phyloP scores from a whole-genome alignment of 2,113 vertebrate genomes.

The Columba janthina region DNA sequence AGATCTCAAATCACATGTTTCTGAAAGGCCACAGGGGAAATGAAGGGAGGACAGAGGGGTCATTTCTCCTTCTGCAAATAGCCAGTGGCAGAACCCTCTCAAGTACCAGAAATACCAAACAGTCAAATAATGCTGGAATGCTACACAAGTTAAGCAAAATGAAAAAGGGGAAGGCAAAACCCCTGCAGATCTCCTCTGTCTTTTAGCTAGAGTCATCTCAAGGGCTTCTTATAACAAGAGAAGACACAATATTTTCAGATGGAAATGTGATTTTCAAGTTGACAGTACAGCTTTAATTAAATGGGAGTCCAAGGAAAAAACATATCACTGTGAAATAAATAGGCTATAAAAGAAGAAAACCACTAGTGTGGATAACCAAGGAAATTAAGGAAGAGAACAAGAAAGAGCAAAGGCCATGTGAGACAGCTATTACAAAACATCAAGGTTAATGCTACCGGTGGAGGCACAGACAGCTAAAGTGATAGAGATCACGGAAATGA shows the following conservation, averaged over 20 bases:
- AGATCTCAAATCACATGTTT: not conserved
- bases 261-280: constrained; percentile 52
- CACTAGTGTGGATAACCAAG: constrained; percentile 22
- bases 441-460: constrained; percentile 39
- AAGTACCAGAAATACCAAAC: not conserved
- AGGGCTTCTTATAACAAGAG: not conserved
- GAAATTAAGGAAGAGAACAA: constrained; percentile 47
- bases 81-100: not conserved
- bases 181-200: not conserved
- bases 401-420: constrained; percentile 43
- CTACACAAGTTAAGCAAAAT: not conserved
- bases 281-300: constrained; percentile 56
- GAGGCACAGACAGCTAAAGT: not conserved
- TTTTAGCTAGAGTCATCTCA: not conserved
- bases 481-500: not conserved
- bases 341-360: constrained; percentile 46
- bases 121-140: not conserved
- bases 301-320: constrained; percentile 47
- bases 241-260: constrained; percentile 45
- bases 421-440: constrained; percentile 41
- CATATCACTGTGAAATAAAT: constrained; percentile 38
- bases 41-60: not conserved
- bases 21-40: not conserved
- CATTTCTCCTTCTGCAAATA: not conserved
- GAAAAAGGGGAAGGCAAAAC: not conserved